phyloP scores from a whole-genome alignment of 2,797 vertebrate genomes.

The Syncerus caffer region DNA sequence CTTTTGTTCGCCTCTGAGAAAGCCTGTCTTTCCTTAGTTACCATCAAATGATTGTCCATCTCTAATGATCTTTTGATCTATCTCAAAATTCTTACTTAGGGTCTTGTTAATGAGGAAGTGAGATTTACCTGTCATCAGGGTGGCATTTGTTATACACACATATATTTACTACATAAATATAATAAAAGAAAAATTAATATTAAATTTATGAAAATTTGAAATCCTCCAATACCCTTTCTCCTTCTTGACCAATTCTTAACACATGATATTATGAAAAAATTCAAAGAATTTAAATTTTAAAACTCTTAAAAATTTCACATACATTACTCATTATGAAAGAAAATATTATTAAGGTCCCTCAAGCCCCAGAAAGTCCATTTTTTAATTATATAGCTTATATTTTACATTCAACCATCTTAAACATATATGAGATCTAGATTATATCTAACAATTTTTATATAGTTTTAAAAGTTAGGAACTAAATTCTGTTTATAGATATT shows the following conservation, averaged over 20 bases:
- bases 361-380: not conserved
- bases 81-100: slow-evolving; percentile 8
- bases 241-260: not conserved
- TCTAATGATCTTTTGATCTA: not conserved
- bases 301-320: not conserved
- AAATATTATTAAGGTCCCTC: not conserved
- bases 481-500: not conserved
- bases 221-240: not conserved
- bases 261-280: not conserved
- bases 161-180: not conserved
- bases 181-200: not conserved
- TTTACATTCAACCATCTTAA: not conserved
- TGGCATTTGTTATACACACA: not conserved
- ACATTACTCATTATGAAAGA: not conserved
- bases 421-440: not conserved
- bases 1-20: not conserved
- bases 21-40: not conserved
- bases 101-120: not conserved
- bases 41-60: not conserved
- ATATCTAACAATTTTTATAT: not conserved
- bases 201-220: slow-evolving; percentile 21
- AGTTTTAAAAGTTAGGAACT: not conserved
- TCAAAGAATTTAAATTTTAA: slow-evolving; percentile 12
- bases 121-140: not conserved
- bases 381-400: not conserved